A percentile compares a stretch with the other conserved stretches of the same genome.
Evolutionary conservation across 2,888 invertebrate genomes (phyloP).

Genomic region (Monoplex corrugatus): DNA sequence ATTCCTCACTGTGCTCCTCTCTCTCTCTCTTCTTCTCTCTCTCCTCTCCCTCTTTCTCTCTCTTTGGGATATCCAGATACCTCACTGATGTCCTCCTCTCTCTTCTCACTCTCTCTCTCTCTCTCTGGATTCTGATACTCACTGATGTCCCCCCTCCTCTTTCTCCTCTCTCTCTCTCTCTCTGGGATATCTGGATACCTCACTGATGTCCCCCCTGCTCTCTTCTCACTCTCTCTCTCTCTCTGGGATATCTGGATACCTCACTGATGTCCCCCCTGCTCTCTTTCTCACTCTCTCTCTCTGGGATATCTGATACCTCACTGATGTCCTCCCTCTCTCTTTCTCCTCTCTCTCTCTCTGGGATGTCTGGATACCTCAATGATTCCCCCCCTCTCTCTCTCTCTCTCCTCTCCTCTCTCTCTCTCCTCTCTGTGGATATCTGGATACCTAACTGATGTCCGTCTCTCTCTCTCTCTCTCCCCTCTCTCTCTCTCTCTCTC

Average conservation of each 20-base stretch:
- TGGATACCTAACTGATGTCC: not conserved
- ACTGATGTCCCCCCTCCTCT: not conserved
- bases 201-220: not conserved
- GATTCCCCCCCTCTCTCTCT: not conserved
- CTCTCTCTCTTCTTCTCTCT: not conserved
- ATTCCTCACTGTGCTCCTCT: not conserved
- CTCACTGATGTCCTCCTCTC: not conserved
- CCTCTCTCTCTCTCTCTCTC: too few species aligned
- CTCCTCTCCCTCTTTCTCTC: not conserved
- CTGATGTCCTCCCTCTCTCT: not conserved
- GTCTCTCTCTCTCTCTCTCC: too few species aligned
- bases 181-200: not conserved
- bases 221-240: not conserved
- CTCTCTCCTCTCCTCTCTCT: not conserved
- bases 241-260: not conserved
- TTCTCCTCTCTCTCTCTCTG: not conserved
- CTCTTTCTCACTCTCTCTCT: not conserved
- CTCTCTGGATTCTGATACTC: not conserved
- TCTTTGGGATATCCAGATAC: not conserved
- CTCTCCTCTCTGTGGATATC: not conserved
- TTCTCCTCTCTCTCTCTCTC: not conserved
- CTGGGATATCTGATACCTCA: not conserved
- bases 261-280: too few species aligned
- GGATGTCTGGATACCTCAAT: accelerated
- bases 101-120: slow-evolving; percentile 8